Conservation (phyloP, 2,113 vertebrate species). For the Taurulus bubalis region DNA sequence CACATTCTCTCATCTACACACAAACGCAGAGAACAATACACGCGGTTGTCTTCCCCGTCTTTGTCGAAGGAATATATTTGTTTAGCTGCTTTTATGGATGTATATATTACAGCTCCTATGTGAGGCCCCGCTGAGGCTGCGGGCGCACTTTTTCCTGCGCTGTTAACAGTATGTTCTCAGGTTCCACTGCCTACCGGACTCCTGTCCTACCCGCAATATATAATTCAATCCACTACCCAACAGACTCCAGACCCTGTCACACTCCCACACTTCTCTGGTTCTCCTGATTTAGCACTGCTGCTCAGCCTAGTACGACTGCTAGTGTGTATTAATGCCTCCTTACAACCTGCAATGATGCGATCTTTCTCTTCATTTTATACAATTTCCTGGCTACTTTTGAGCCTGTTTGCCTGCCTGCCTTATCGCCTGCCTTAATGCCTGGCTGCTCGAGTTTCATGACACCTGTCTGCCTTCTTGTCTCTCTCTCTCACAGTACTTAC, state of each 20-base stretch:
- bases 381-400: constrained; percentile 45
- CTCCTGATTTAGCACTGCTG: constrained; percentile 52
- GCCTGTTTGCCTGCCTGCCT: constrained; percentile 37
- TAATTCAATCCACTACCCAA: constrained; percentile 61
- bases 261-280: constrained; percentile 53
- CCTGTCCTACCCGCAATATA: constrained; percentile 50
- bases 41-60: constrained; percentile 84
- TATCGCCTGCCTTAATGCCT: constrained; percentile 28
- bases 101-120: constrained; percentile 71
- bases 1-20: neutral
- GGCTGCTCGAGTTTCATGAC: constrained; percentile 64
- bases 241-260: constrained; percentile 54
- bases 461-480: constrained; percentile 73
- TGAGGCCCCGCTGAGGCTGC: constrained; percentile 62
- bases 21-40: constrained; percentile 45
- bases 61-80: constrained; percentile 89
- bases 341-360: constrained; percentile 24
- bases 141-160: constrained; percentile 55
- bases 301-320: constrained; percentile 38
- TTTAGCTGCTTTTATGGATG: constrained; percentile 79
- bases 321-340: constrained; percentile 38
- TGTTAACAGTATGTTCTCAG: constrained; percentile 48
- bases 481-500: constrained; percentile 49
- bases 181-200: constrained; percentile 56
- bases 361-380: constrained; percentile 40